phyloP scores from a whole-genome alignment of 2,797 vertebrate species.

The Sebastes paucispinis region DNA sequence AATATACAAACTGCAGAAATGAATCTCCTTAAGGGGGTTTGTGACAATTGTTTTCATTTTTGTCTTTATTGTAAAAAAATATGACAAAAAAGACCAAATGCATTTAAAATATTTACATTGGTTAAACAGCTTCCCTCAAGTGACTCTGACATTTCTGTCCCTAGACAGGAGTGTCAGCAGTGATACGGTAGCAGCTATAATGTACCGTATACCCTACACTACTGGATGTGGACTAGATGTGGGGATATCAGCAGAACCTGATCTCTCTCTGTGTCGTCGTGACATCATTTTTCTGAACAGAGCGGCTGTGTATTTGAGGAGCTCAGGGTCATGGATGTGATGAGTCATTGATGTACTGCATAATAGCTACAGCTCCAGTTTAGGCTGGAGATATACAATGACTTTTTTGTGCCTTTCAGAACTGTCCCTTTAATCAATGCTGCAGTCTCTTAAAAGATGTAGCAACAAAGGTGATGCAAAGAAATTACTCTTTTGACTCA shows the following conservation, averaged over 20 bases:
- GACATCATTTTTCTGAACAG: slow-evolving; percentile 52
- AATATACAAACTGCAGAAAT: background rate
- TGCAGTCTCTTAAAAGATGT: background rate
- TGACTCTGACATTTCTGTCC: slow-evolving; percentile 4
- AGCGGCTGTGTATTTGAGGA: slow-evolving; percentile 37
- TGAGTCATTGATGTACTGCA: slow-evolving; percentile 62
- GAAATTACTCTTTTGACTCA: background rate
- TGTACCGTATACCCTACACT: background rate
- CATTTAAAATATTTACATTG: background rate
- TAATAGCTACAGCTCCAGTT: slow-evolving; percentile 20
- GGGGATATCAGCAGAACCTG: slow-evolving; percentile 57
- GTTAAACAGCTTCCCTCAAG: background rate
- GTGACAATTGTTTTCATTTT: background rate
- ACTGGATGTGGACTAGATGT: slow-evolving; percentile 29
- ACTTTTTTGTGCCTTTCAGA: background rate
- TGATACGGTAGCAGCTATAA: slow-evolving; percentile 13
- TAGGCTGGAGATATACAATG: background rate
- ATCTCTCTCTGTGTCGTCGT: slow-evolving; percentile 38
- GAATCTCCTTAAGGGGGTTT: background rate
- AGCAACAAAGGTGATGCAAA: background rate
- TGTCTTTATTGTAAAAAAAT: background rate
- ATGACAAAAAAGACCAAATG: background rate
- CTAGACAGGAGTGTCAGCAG: slow-evolving; percentile 19
- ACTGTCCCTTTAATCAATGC: background rate
- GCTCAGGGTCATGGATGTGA: slow-evolving; percentile 63